Evolutionary conservation across 2,797 vertebrate species (phyloP), one percentile per base, ranked within the genome.

Genomic region (Pseudomugil tenellus): DNA sequence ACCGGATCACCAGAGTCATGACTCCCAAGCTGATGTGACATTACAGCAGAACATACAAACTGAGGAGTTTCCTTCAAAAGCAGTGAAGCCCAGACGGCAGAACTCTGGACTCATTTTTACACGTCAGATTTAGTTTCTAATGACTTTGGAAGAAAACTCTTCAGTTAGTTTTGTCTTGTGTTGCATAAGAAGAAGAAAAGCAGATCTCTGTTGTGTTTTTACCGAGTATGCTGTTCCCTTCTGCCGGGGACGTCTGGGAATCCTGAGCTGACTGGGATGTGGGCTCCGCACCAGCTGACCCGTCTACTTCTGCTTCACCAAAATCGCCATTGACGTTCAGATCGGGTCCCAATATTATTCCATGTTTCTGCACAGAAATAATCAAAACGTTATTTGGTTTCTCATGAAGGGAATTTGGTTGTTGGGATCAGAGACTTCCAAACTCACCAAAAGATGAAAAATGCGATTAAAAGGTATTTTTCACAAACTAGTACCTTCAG

Each of bases 271-370:
- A 14, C 8, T 25, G 74, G 29, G 84, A 28, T 2, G 58, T 58
- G 0, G 74, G 8, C 7, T 91, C 87, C 53, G 59, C 75, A 17
- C 57, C 4, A 12, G 73, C 43, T 0, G 74, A 41, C n/a, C 67
- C 73, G 0, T 87, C 90, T 3, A 51, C 83, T 0, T 85, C 75
- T 5, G 80, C 4, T n/a, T 89, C 92, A 3, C 81, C 85, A 0
- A 84, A 60, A 56, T 96, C 95, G 35, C 95, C 95, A 0, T 96
- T 96, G 82, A 95, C 77, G 77, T 88, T 92, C n/a, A 92, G 51
- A 25, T 95, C 96, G 21, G 93, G 94, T 77, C 94, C 95, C 72
- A 96, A 77, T 31, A 96, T 92, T 81, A 98, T 95, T 73, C 97
- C 97, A 49, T 98, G 95, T 95, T 97, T 98, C 97, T 99, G 86